Percentiles rank a stretch among this genome's conserved stretches.
These are phyloP conservation scores for Drosophila atroscutellata DNA, from an alignment of 2,888 invertebrate species.

Conservation along the genomic window DNA sequence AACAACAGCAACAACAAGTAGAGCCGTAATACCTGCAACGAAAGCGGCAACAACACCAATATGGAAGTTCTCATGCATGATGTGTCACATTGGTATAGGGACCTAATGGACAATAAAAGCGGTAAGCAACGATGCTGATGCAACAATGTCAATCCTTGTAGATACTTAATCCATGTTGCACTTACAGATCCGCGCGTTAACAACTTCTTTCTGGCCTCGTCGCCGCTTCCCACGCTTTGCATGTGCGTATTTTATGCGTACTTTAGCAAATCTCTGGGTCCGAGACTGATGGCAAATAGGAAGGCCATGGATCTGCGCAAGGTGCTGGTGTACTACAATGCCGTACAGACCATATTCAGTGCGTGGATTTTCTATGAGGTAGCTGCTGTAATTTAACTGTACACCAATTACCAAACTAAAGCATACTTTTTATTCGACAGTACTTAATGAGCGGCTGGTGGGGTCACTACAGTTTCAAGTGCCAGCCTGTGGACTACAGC, in stretches of 20 bases:
- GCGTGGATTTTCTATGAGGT: slow-evolving; percentile 97
- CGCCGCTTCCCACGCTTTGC: slow-evolving; percentile 93
- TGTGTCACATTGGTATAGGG: slow-evolving; percentile 88
- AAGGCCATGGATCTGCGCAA: slow-evolving; percentile 93
- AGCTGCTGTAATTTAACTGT: slow-evolving; percentile 23
- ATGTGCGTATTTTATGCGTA: slow-evolving; percentile 94
- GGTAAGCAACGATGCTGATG: slow-evolving; percentile 86
- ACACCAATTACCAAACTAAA: not conserved
- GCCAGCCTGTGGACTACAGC: slow-evolving; percentile 95
- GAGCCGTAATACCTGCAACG: slow-evolving; percentile 10
- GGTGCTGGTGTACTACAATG: slow-evolving; percentile 93
- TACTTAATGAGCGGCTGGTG: slow-evolving; percentile 91
- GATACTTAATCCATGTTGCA: not conserved
- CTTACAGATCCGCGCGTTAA: slow-evolving; percentile 93
- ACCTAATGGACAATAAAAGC: slow-evolving; percentile 90
- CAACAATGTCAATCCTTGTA: not conserved
- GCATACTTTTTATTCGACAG: slow-evolving; percentile 82
- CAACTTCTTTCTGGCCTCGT: slow-evolving; percentile 95
- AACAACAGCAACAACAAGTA: slow-evolving; percentile 4
- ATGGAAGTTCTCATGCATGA: slow-evolving; percentile 83
- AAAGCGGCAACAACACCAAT: slow-evolving; percentile 43
- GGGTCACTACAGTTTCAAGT: slow-evolving; percentile 91
- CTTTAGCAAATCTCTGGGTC: slow-evolving; percentile 92
- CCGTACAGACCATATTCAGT: slow-evolving; percentile 95
- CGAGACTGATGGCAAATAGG: slow-evolving; percentile 94